Percentiles rank a stretch among this genome's conserved stretches.
These are phyloP conservation scores for Leuctra nigra DNA, from an alignment of 2,888 invertebrate genomes.

Conservation along the genomic window DNA sequence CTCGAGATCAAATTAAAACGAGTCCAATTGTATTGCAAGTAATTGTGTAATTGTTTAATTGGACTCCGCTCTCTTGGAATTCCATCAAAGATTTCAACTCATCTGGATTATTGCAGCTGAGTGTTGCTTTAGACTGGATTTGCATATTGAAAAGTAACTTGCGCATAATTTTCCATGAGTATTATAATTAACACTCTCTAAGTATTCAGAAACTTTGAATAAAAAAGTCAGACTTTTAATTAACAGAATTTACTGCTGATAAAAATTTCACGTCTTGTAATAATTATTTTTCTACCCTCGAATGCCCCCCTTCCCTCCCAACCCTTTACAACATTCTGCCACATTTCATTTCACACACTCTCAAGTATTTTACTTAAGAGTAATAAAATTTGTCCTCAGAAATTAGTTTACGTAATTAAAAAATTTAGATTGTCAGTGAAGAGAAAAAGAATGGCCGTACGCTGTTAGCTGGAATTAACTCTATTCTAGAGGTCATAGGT, in stretches of 20 bases:
- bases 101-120: background rate
- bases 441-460: too few species aligned
- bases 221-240: slow-evolving; percentile 21
- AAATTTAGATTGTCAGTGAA: background rate
- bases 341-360: background rate
- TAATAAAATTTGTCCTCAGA: slow-evolving; percentile 5
- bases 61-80: slow-evolving; percentile 1
- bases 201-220: background rate
- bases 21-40: background rate
- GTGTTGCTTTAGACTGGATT: too few species aligned
- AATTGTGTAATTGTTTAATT: slow-evolving; percentile 16
- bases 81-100: slow-evolving; percentile 6
- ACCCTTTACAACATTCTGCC: background rate
- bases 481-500: too few species aligned
- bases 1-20: background rate
- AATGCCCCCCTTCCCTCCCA: background rate
- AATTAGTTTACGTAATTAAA: slow-evolving; percentile 2
- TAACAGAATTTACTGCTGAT: slow-evolving; percentile 27
- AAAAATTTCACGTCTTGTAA: slow-evolving; percentile 12
- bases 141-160: slow-evolving; percentile 8
- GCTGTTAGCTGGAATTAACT: too few species aligned
- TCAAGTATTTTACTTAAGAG: background rate
- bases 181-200: background rate
- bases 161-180: background rate
- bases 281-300: background rate